Evolutionary conservation across 2,113 vertebrate species (phyloP).

Genomic region (Leucopsar rothschildi): DNA sequence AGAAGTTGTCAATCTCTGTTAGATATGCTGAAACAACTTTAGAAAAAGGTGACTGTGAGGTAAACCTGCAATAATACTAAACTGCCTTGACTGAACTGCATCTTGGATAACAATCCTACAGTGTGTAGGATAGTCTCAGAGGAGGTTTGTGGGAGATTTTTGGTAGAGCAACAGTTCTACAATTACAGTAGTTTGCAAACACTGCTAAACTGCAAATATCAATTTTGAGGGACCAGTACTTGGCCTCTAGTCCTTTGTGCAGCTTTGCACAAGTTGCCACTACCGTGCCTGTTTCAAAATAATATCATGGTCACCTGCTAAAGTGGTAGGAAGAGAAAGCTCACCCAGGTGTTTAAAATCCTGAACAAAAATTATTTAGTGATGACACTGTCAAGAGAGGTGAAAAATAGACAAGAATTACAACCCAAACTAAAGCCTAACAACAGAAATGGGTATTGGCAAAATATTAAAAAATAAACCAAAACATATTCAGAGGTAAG

Average conservation of each 20-base stretch:
- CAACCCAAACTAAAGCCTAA: rapidly evolving
- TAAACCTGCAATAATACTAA: too few species aligned
- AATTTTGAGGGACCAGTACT: background rate
- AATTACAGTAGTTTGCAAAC: background rate
- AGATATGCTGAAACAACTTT: background rate
- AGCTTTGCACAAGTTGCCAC: background rate
- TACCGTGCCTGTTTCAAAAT: background rate
- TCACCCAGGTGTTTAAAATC: background rate
- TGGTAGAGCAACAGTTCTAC: background rate
- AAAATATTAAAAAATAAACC: background rate
- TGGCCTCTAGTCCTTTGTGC: background rate
- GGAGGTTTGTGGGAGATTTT: background rate
- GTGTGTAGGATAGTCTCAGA: background rate
- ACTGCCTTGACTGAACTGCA: background rate
- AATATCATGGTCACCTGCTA: background rate
- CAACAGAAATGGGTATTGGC: background rate
- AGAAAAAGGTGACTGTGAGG: too few species aligned
- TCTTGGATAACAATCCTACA: background rate
- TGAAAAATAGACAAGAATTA: background rate
- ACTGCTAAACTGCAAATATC: background rate
- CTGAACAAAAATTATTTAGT: background rate
- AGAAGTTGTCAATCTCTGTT: background rate
- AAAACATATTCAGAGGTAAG: background rate
- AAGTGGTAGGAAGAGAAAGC: background rate
- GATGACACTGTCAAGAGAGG: background rate